Evolutionary conservation across 2,888 invertebrate genomes (phyloP).

Genomic region (Dryocosmus kuriphilus): DNA sequence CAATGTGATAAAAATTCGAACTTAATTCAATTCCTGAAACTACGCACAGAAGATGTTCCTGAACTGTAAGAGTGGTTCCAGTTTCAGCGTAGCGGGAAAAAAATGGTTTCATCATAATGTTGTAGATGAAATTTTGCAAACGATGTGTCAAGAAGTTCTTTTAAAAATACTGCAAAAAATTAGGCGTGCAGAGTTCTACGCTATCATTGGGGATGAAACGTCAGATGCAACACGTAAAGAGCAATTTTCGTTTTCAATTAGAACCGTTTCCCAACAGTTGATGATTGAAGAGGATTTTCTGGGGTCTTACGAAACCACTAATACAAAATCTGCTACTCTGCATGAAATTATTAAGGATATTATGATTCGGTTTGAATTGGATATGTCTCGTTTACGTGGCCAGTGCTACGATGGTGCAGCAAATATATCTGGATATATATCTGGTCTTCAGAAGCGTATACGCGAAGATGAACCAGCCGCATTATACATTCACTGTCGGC

Average conservation of each 20-base stretch:
- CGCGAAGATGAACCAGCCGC: conserved; percentile 44
- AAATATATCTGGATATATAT: conserved; percentile 50
- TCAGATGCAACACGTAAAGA: conserved; percentile 42
- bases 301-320: conserved; percentile 33
- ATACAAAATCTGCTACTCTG: conserved; percentile 39
- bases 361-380: conserved; percentile 34
- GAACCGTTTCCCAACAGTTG: too few species aligned
- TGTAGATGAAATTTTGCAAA: conserved; percentile 39
- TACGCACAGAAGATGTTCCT: too few species aligned
- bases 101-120: too few species aligned
- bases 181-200: too few species aligned
- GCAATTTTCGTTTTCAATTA: conserved; percentile 44
- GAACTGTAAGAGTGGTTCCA: too few species aligned
- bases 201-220: conserved; percentile 42
- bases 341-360: conserved; percentile 37
- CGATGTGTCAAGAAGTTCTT: too few species aligned
- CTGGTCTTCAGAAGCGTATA: conserved; percentile 48
- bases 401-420: too few species aligned
- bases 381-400: too few species aligned
- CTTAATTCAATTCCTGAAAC: conserved; percentile 49
- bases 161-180: too few species aligned
- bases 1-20: conserved; percentile 47
- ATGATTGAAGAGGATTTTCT: too few species aligned
- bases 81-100: too few species aligned
- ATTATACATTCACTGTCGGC: conserved; percentile 44